Percentiles rank a stretch among this genome's conserved stretches.
Evolutionary conservation across 2,888 invertebrate genomes (phyloP).

Genomic region (Xestoiulus laeticollis): DNA sequence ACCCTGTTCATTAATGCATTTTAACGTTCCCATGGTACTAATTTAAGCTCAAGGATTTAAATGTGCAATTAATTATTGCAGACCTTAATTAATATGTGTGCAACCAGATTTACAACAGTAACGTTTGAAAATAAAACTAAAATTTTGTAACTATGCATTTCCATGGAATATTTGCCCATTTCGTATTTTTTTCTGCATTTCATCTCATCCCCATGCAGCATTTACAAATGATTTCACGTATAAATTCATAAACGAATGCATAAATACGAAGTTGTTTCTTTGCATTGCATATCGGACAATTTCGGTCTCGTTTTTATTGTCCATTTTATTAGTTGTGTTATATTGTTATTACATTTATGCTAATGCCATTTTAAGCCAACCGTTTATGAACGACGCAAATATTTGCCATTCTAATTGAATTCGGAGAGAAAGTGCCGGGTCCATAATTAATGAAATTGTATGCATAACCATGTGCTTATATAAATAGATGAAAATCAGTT

Average conservation of each 20-base stretch:
- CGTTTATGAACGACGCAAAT: slow-evolving; percentile 7
- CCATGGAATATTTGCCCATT: neutral
- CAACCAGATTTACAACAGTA: neutral
- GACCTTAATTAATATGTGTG: neutral
- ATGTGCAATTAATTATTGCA: neutral
- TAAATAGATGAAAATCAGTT: slow-evolving; percentile 29
- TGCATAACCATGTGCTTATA: slow-evolving; percentile 33
- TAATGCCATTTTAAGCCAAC: neutral
- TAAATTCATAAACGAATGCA: slow-evolving; percentile 22
- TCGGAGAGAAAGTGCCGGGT: slow-evolving; percentile 29
- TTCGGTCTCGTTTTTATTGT: neutral
- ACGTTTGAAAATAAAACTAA: neutral
- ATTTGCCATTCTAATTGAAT: slow-evolving; percentile 37
- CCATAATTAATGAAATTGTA: slow-evolving; percentile 21
- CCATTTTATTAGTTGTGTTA: slow-evolving; percentile 15
- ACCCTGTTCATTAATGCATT: neutral
- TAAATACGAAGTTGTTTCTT: neutral
- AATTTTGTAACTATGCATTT: neutral
- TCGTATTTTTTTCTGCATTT: neutral
- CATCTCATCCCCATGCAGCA: neutral
- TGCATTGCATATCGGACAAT: neutral
- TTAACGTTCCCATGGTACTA: neutral
- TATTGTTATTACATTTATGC: slow-evolving; percentile 34
- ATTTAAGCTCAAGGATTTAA: neutral
- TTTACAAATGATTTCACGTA: neutral